A percentile compares a stretch with the other conserved stretches of the same genome.
Evolutionary conservation across 1,140 invertebrate species (phyloP).

Genomic region (Heliconius nattereri): DNA sequence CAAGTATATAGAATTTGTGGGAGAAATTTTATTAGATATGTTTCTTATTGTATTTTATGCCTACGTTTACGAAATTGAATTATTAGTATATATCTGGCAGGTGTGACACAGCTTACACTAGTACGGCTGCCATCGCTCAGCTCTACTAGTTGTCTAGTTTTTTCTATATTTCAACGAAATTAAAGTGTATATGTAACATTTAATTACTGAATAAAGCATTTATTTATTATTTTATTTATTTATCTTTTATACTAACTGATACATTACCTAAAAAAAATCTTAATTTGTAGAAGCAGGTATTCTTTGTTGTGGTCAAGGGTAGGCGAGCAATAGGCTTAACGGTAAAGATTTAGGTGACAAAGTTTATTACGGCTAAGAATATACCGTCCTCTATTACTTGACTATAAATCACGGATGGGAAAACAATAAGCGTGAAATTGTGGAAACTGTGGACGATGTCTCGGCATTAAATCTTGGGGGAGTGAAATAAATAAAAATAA

Average conservation of each 20-base stretch:
- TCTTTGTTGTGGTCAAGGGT: conserved; percentile 45
- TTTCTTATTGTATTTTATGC: no score
- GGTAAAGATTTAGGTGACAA: conserved; percentile 78
- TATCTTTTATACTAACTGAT: neutral
- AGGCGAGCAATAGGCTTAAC: conserved; percentile 64
- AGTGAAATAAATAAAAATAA: conserved; percentile 80
- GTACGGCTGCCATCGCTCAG: no score
- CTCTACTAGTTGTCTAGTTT: no score
- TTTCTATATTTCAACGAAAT: no score
- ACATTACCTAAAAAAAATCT: neutral
- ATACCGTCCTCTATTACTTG: conserved; percentile 76
- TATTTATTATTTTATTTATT: no score
- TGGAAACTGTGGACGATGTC: conserved; percentile 77
- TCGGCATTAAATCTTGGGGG: conserved; percentile 78
- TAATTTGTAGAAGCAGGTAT: conserved; percentile 24
- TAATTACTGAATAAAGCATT: no score
- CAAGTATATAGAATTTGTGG: no score
- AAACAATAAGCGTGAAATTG: conserved; percentile 82
- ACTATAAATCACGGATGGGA: conserved; percentile 80
- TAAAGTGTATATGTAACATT: no score
- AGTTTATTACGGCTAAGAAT: conserved; percentile 76
- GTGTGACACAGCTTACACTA: no score
- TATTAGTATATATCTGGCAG: no score
- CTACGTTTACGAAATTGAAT: neutral
- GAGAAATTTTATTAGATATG: no score